Evolutionary conservation across 92 coral and sea anemone species (phyloP).

Genomic region (Siderastrea siderea): DNA sequence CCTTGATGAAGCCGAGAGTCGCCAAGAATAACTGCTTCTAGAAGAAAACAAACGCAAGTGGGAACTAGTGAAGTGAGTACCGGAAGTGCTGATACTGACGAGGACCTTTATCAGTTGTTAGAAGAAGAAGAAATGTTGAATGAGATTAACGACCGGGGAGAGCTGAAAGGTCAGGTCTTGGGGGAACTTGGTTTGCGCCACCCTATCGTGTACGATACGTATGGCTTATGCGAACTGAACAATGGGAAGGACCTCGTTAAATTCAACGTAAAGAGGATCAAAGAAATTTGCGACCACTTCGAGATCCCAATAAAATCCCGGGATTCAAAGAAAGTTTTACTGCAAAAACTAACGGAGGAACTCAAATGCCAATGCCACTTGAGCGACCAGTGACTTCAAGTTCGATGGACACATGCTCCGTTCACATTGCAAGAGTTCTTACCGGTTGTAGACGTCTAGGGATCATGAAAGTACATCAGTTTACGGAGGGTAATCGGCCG

Average conservation of each 20-base stretch:
- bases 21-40: constrained; percentile 29
- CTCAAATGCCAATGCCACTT: constrained; percentile 3
- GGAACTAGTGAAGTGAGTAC: too few relatives aligned
- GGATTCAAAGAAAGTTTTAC: constrained; percentile 6
- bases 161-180: neutral
- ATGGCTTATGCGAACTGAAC: constrained; percentile 16
- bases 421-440: too few relatives aligned
- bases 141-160: constrained; percentile 7
- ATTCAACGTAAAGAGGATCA: constrained; percentile 35
- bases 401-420: too few relatives aligned
- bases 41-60: constrained; percentile 24
- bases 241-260: constrained; percentile 8
- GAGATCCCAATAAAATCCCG: constrained; percentile 41
- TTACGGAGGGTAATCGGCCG: too few relatives aligned
- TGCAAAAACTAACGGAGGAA: constrained; percentile 18
- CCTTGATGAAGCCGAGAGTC: constrained; percentile 22
- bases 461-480: too few relatives aligned
- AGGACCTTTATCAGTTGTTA: constrained; percentile 27
- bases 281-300: constrained; percentile 28
- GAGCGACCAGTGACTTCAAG: too few relatives aligned
- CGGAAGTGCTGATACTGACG: constrained; percentile 7
- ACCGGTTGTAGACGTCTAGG: too few relatives aligned
- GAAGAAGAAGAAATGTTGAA: constrained; percentile 35
- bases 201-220: constrained; percentile 15
- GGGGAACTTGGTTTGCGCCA: constrained; percentile 4